These are phyloP conservation scores for Agapornis canus DNA, from an alignment of 2,797 vertebrate species.

Conservation along the genomic window DNA sequence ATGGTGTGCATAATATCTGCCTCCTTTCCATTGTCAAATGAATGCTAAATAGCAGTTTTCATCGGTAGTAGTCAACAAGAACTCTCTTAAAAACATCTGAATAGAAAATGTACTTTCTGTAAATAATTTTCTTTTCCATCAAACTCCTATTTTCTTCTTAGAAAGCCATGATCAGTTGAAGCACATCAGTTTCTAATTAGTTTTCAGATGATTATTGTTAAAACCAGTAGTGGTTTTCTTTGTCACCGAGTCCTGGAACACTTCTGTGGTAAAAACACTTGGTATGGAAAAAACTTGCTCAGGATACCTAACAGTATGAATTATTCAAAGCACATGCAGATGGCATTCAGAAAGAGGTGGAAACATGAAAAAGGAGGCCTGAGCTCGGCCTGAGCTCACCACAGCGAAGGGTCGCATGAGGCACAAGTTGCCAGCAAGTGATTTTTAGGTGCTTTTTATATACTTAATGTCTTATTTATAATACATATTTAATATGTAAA, in stretches of 20 bases:
- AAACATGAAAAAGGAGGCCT: neutral
- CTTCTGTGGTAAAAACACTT: too few species aligned
- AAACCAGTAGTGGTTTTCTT: neutral
- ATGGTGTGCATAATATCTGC: neutral
- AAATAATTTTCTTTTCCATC: neutral
- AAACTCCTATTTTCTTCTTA: neutral
- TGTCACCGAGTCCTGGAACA: neutral
- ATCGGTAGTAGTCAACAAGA: neutral
- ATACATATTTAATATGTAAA: neutral
- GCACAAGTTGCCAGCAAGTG: neutral
- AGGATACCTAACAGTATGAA: neutral
- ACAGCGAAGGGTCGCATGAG: neutral
- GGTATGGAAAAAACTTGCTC: rapidly evolving
- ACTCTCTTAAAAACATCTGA: neutral
- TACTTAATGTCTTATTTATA: neutral
- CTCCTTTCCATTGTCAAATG: neutral
- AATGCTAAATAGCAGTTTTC: neutral
- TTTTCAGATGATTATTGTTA: neutral
- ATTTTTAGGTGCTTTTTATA: neutral
- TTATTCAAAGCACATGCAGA: neutral
- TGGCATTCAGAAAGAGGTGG: neutral
- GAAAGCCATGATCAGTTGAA: neutral
- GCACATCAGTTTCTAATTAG: neutral
- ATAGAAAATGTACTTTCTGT: neutral
- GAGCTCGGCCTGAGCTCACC: neutral